phyloP scores from a whole-genome alignment of 1,140 invertebrate genomes.

The Anoplolepis gracilipes region DNA sequence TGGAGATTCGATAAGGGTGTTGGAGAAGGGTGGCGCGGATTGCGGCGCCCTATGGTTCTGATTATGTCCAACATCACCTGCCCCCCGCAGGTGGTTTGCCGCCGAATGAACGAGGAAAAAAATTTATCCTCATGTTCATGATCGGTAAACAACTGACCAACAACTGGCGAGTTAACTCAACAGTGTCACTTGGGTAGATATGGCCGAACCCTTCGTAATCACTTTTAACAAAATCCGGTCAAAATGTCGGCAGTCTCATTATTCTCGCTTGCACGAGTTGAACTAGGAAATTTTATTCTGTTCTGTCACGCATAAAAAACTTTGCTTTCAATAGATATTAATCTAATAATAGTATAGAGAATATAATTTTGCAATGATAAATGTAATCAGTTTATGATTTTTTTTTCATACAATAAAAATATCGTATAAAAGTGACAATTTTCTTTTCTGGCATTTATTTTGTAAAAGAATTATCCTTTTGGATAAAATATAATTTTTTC shows the following conservation, averaged over 20 bases:
- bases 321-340: neutral
- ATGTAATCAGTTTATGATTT: neutral
- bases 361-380: neutral
- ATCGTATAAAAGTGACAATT: neutral
- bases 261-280: neutral
- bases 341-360: neutral
- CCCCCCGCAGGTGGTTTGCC: conserved; percentile 82
- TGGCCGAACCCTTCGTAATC: conserved; percentile 47
- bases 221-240: conserved; percentile 33
- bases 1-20: conserved; percentile 34
- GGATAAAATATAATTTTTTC: neutral
- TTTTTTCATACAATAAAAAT: neutral
- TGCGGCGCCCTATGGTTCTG: conserved; percentile 75
- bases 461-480: neutral
- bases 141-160: conserved; percentile 69
- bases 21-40: conserved; percentile 71
- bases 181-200: conserved; percentile 47
- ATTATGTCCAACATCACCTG: conserved; percentile 81
- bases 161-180: conserved; percentile 49
- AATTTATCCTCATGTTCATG: conserved; percentile 76
- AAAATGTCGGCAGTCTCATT: conserved; percentile 1
- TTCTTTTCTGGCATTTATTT: neutral
- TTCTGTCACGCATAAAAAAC: neutral
- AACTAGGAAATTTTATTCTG: neutral
- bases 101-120: conserved; percentile 67